phyloP scores from a whole-genome alignment of 2,888 invertebrate genomes.

The Caenorhabditis sp. region DNA sequence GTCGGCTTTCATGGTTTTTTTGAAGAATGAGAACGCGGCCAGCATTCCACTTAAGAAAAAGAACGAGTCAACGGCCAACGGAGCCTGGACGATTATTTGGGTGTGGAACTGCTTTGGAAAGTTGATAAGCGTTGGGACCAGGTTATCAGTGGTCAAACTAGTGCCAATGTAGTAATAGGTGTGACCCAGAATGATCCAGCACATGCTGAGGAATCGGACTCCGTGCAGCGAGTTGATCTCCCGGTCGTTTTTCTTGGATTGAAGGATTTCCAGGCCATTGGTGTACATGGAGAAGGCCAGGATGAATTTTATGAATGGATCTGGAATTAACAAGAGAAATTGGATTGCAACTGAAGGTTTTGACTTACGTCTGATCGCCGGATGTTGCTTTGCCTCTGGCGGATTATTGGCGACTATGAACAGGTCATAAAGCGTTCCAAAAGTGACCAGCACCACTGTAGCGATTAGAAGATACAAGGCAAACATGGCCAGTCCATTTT shows the following conservation, averaged over 20 bases:
- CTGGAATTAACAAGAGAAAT: constrained; percentile 47
- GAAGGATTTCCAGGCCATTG: constrained; percentile 84
- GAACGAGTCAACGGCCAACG: constrained; percentile 84
- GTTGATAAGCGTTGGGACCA: constrained; percentile 79
- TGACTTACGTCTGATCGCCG: constrained; percentile 37
- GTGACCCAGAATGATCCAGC: constrained; percentile 86
- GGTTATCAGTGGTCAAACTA: constrained; percentile 80
- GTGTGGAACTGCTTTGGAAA: constrained; percentile 83
- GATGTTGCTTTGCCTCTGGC: constrained; percentile 19
- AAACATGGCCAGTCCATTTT: constrained; percentile 73
- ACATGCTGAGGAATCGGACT: constrained; percentile 85
- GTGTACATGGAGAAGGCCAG: constrained; percentile 85
- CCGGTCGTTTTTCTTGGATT: constrained; percentile 78
- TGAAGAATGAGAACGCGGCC: constrained; percentile 83
- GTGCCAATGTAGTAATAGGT: constrained; percentile 83
- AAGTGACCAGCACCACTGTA: constrained; percentile 74
- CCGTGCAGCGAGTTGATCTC: constrained; percentile 71
- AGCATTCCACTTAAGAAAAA: constrained; percentile 84
- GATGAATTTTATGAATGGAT: constrained; percentile 70
- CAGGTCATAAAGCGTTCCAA: constrained; percentile 81
- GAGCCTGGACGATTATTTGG: constrained; percentile 84
- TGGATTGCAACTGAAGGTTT: not conserved
- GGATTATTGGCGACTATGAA: constrained; percentile 71
- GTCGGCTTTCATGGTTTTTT: constrained; percentile 73
- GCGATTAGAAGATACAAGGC: constrained; percentile 76